These are phyloP conservation scores for Protonibea diacanthus DNA, from an alignment of 2,797 vertebrate species.

Conservation along the genomic window DNA sequence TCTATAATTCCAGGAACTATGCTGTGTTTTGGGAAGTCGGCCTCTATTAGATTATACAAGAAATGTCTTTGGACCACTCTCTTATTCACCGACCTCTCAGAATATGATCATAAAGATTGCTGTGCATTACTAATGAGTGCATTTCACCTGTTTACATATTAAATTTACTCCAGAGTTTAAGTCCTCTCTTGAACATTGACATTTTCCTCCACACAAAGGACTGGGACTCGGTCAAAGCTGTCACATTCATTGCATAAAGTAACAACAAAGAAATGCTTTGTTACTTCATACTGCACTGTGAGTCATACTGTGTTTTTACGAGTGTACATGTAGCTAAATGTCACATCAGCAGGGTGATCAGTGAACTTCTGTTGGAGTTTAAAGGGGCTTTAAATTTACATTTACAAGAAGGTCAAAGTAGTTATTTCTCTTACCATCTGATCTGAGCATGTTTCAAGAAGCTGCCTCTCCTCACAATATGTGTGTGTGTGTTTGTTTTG, in stretches of 20 bases:
- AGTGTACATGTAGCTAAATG: not conserved
- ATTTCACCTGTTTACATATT: not conserved
- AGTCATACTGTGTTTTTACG: not conserved
- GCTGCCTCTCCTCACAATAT: not conserved
- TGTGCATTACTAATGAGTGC: not conserved
- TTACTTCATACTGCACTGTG: not conserved
- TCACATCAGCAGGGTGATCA: not conserved
- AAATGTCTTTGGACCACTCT: not conserved
- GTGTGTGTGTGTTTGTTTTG: constrained; percentile 34
- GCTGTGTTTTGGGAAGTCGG: not conserved
- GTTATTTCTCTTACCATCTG: not conserved
- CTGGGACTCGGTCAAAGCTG: not conserved
- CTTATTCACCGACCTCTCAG: not conserved
- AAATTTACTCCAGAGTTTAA: constrained; percentile 5
- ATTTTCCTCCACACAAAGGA: not conserved
- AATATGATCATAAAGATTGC: not conserved
- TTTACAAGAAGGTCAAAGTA: not conserved
- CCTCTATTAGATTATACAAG: not conserved
- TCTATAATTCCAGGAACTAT: not conserved
- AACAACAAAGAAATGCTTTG: not conserved
- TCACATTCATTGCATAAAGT: not conserved
- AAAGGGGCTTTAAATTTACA: constrained; percentile 19
- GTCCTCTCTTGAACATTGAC: not conserved
- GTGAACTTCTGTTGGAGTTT: not conserved
- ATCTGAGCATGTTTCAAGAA: not conserved